These are phyloP conservation scores for Crotalus helleri DNA, from an alignment of 2,113 vertebrate genomes.

Conservation along the genomic window DNA sequence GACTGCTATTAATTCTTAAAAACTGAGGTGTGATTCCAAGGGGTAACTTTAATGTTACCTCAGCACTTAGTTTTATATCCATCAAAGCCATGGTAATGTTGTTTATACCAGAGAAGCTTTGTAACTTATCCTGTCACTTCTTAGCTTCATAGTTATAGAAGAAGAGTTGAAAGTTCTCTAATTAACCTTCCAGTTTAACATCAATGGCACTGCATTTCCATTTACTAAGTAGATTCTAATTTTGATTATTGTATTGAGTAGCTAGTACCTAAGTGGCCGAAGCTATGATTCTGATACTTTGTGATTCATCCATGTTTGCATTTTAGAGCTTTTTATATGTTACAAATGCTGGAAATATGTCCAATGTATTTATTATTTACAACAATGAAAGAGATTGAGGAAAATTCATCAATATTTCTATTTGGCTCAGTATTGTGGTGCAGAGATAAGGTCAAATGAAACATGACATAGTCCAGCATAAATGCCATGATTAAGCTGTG, in stretches of 20 bases:
- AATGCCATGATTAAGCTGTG: neutral
- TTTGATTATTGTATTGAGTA: neutral
- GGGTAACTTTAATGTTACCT: neutral
- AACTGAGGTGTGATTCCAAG: neutral
- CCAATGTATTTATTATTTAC: neutral
- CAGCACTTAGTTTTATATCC: neutral
- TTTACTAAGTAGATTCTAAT: neutral
- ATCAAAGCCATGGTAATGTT: neutral
- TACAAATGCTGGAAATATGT: neutral
- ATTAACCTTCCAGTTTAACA: neutral
- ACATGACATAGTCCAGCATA: neutral
- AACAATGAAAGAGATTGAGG: neutral
- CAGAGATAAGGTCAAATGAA: neutral
- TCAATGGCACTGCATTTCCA: neutral
- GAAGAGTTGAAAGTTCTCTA: neutral
- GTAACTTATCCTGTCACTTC: neutral
- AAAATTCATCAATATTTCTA: neutral
- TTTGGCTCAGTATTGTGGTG: neutral
- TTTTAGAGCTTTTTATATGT: neutral
- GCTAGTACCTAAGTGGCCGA: neutral
- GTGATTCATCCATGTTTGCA: neutral
- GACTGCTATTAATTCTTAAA: neutral
- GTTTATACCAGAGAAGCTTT: neutral
- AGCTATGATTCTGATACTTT: neutral
- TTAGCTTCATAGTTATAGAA: neutral